Conservation (phyloP, 2,113 vertebrate species). For the Microcebus ravelobensis region DNA sequence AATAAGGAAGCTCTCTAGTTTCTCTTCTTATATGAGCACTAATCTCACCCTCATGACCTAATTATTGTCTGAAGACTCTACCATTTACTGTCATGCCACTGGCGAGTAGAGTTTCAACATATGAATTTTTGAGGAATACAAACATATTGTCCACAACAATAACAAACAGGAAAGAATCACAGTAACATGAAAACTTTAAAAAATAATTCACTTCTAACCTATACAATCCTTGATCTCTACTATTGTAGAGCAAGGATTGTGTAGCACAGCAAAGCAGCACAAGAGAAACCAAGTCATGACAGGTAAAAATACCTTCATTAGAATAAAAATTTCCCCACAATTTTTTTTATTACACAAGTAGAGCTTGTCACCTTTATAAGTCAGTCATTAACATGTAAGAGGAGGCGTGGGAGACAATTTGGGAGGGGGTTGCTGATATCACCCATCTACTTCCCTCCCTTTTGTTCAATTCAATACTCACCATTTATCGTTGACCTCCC, state of each 20-base stretch:
- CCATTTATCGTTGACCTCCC: neutral
- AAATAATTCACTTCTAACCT: neutral
- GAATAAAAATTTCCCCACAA: neutral
- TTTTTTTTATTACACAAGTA: neutral
- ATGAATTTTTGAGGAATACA: neutral
- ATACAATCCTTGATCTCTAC: neutral
- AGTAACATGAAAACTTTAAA: neutral
- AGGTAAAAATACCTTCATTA: neutral
- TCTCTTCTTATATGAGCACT: neutral
- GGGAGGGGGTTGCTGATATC: neutral
- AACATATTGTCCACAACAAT: neutral
- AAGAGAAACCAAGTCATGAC: neutral
- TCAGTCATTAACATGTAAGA: neutral
- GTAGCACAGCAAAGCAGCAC: neutral
- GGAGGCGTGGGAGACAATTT: neutral
- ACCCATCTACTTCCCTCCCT: neutral
- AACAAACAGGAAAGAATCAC: neutral
- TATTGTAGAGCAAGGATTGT: no score
- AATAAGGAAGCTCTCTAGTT: neutral
- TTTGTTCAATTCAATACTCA: neutral
- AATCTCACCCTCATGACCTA: neutral
- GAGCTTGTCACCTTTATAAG: neutral
- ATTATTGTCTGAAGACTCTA: neutral
- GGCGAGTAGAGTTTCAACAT: neutral
- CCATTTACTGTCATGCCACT: neutral